These are phyloP conservation scores for Caenorhabditis sp. DNA, from an alignment of 2,888 invertebrate species.

Conservation along the genomic window DNA sequence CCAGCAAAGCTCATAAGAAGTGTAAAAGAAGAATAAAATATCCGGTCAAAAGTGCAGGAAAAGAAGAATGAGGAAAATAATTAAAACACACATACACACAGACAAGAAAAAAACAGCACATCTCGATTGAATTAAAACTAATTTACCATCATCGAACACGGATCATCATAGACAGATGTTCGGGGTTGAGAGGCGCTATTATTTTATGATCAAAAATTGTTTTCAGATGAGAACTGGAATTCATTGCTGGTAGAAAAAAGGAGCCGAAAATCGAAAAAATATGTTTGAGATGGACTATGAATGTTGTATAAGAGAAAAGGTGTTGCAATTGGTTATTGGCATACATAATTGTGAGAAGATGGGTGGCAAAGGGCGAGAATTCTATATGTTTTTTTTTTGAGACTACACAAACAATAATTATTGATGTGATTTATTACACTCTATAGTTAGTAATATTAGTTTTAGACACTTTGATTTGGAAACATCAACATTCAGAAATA, in stretches of 20 bases:
- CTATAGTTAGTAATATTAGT: no score
- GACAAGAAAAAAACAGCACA: neutral
- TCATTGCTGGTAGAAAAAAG: neutral
- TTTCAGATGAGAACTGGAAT: constrained; percentile 33
- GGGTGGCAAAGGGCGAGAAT: neutral
- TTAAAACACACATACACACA: neutral
- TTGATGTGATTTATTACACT: no score
- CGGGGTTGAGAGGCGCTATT: neutral
- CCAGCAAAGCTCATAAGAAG: no score
- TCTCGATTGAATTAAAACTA: constrained; percentile 1
- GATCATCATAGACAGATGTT: constrained; percentile 1
- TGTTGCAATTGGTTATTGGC: neutral
- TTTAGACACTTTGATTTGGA: no score
- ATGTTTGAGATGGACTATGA: neutral
- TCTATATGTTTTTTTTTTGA: no score
- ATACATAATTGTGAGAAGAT: neutral
- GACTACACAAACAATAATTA: no score
- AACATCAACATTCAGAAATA: no score
- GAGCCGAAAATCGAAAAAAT: neutral
- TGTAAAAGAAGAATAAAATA: neutral
- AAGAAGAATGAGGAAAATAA: neutral
- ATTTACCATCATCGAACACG: constrained; percentile 1
- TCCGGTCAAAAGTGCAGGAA: neutral
- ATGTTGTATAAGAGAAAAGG: neutral
- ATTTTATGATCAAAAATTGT: constrained; percentile 15